Conservation (phyloP, 2,113 vertebrate genomes). For the Pachypanchax playfairii region DNA sequence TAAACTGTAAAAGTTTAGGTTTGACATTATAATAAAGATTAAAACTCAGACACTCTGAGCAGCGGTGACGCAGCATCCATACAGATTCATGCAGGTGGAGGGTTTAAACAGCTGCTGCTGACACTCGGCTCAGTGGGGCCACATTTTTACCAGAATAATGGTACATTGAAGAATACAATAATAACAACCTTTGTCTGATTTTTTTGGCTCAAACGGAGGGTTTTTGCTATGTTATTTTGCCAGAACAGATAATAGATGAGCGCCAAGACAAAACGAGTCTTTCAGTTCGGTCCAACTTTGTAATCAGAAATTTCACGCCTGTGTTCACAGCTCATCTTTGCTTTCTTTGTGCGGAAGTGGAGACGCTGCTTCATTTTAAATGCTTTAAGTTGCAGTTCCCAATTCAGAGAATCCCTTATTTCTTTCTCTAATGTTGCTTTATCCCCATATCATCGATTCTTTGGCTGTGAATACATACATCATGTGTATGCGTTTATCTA, state of each 20-base stretch:
- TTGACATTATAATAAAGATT: no score
- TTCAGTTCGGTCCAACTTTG: slow-evolving; percentile 61
- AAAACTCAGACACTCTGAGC: neutral
- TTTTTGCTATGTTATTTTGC: slow-evolving; percentile 28
- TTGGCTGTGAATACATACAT: slow-evolving; percentile 34
- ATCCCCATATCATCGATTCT: slow-evolving; percentile 28
- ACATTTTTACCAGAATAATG: slow-evolving; percentile 6
- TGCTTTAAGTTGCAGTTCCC: slow-evolving; percentile 39
- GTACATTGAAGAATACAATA: slow-evolving; percentile 23
- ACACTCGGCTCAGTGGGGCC: neutral
- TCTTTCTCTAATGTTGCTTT: slow-evolving; percentile 26
- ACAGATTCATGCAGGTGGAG: slow-evolving; percentile 15
- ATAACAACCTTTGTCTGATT: slow-evolving; percentile 26
- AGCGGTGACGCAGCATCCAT: slow-evolving; percentile 19
- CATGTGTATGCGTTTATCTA: slow-evolving; percentile 20
- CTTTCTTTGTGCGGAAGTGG: slow-evolving; percentile 63
- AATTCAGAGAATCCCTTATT: slow-evolving; percentile 41
- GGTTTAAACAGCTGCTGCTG: slow-evolving; percentile 15
- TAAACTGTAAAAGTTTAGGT: no score
- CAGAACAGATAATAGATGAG: slow-evolving; percentile 45
- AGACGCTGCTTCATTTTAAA: slow-evolving; percentile 61
- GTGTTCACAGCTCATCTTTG: slow-evolving; percentile 53
- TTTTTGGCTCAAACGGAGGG: slow-evolving; percentile 24
- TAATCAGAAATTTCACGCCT: slow-evolving; percentile 68
- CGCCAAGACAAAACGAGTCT: slow-evolving; percentile 60